Evolutionary conservation across 2,797 vertebrate genomes (phyloP), one percentile per base, ranked within the genome.

Genomic region (Novumbra hubbsi): DNA sequence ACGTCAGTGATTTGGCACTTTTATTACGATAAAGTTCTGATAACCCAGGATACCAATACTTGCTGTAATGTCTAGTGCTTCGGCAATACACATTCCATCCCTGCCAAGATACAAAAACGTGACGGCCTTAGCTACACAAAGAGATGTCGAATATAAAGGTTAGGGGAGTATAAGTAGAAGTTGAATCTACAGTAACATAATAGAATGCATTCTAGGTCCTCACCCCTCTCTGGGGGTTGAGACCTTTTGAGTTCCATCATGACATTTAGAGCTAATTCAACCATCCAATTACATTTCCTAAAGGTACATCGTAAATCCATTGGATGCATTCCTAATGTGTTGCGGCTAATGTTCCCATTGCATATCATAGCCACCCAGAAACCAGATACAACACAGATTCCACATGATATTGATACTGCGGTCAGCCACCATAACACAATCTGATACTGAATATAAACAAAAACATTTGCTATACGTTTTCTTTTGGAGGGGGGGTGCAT

Each of bases 401-500:
- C 7, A 21, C 7, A 55, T 21, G 0, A n/a, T 11, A 55, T 21
- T 68, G 67, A 24, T 3, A 30, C 57, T 0, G 71, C 34, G 63
- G 69, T 45, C 12, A 3, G 7, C 73, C 48, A 12, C 34, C 2
- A 62, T 27, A 21, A 21, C 38, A 48, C 79, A 80, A 71, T 81
- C 75, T 68, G 5, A 65, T 24, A 41, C 68, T 68, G 48, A 49
- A 12, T 11, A 45, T 45, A 45, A 45, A 45, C 41, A 49, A 24
- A 30, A 48, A 24, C 14, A 32, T 64, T 55, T 50, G 45, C 50
- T 70, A 5, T 12, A 34, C 17, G 38, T n/a, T 30, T 41, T 19
- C 28, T 79, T 76, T 83, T 38, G 4, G 80, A 78, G 65, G 81
- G 78, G 81, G 77, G 41, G 41, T 45, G 11, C 11, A 6, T 45